Evolutionary conservation across 2,113 vertebrate species (phyloP).

Genomic region (Chascanopsetta lugubris): DNA sequence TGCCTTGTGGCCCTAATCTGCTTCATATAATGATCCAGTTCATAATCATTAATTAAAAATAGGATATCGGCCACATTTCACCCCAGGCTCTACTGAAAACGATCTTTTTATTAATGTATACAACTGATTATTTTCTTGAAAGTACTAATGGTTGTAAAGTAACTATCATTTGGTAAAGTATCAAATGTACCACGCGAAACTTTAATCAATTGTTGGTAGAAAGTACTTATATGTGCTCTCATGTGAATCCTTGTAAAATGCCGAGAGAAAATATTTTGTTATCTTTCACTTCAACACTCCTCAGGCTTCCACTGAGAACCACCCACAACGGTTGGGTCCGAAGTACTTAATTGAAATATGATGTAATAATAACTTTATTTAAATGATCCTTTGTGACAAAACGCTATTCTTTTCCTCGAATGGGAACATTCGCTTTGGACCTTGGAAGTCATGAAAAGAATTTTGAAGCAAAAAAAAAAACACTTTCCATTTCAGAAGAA

Average conservation of each 20-base stretch:
- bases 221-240: background rate
- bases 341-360: background rate
- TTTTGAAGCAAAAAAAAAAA: background rate
- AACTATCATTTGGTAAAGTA: no score
- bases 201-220: no score
- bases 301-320: background rate
- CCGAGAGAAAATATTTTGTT: background rate
- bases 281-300: background rate
- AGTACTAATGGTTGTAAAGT: no score
- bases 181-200: no score
- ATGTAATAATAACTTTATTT: background rate
- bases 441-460: slow-evolving; percentile 7
- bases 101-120: no score
- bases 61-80: no score
- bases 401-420: background rate
- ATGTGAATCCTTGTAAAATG: background rate
- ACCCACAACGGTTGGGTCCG: background rate
- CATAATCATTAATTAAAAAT: no score
- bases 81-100: no score
- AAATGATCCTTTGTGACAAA: background rate
- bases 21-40: no score
- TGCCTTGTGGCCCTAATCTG: no score
- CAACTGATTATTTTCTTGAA: no score
- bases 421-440: background rate
- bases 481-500: slow-evolving; percentile 28